phyloP scores from a whole-genome alignment of 2,113 vertebrate species.

The Solenodon paradoxus region DNA sequence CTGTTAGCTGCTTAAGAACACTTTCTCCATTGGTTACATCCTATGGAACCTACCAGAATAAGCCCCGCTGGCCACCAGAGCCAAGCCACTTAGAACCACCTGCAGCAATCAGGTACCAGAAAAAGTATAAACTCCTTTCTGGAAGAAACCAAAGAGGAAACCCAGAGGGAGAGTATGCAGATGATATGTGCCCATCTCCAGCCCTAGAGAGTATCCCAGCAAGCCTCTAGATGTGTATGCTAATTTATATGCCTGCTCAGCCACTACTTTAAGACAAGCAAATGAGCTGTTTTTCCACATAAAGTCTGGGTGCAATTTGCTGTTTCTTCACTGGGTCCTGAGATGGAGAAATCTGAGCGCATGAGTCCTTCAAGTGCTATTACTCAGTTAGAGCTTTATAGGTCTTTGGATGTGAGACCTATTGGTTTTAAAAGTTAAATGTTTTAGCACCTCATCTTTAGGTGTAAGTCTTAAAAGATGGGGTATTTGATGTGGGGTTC shows the following conservation, averaged over 20 bases:
- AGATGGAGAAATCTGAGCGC: not conserved
- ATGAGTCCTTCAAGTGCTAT: not conserved
- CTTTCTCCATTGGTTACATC: not conserved
- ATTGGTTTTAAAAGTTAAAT: not conserved
- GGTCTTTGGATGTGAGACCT: not conserved
- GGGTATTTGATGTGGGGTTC: not conserved
- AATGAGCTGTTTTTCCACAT: not conserved
- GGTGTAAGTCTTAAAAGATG: not conserved
- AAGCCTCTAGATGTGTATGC: not conserved
- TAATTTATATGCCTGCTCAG: not conserved
- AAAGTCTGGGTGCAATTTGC: not conserved
- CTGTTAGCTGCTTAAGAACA: not conserved
- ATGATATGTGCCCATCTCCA: not conserved
- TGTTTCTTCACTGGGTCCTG: not conserved
- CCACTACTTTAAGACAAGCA: not conserved
- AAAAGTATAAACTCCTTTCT: not conserved
- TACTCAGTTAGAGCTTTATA: not conserved
- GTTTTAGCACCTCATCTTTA: not conserved
- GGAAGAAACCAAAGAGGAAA: not conserved
- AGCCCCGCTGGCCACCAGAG: not conserved
- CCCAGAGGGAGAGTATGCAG: not conserved
- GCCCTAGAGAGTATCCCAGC: not conserved
- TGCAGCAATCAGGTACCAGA: not conserved
- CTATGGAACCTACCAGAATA: not conserved
- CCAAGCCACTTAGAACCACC: not conserved